Evolutionary conservation across 2,888 invertebrate species (phyloP), one percentile per base, ranked within the genome.

Genomic region (Trissonchulus latispiculum): DNA sequence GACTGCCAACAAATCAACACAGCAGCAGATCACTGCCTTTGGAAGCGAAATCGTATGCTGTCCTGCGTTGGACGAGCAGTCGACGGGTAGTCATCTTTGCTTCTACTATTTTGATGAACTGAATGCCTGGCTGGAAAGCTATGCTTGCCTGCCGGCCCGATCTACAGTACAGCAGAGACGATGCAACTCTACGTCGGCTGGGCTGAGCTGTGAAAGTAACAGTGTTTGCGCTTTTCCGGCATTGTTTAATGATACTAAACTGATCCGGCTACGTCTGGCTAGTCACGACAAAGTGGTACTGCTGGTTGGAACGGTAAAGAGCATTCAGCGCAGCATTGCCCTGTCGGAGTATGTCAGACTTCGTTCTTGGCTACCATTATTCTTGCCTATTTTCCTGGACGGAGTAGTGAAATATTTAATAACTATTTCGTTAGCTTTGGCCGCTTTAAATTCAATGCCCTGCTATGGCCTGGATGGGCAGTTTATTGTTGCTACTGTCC

Each of bases 391-490:
- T 18, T 37, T 72, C 28, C 61, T 77, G 67, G 79, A 81, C 66
- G 75, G 79, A 59, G 73, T 71, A 48, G 31, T 73, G 29, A 78
- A 79, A 67, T 80, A 80, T 74, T 71, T 81, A 61, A 76, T 90
- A 76, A 90, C 91, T 77, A 91, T 92, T 84, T 95, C 95, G 23
- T 88, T 91, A 79, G 96, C 95, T 0, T 87, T 96, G 79, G 95
- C 90, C 15, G 86, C 95, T 77, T 85, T 96, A 36, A 97, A 97
- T 86, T 89, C 93, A 3, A 88, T 96, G 75, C 96, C 96, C 0
- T 94, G 95, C 83, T 91, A 92, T 82, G 91, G 90, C 76, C 89
- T 95, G 81, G 96, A 97, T 84, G 96, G 96, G 0, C 91, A 95
- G 81, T 90, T 91, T 83, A 94, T 96, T 79, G 87, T 90, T 67